phyloP scores from a whole-genome alignment of 2,888 invertebrate genomes.

The Eucriotettix oculatus region DNA sequence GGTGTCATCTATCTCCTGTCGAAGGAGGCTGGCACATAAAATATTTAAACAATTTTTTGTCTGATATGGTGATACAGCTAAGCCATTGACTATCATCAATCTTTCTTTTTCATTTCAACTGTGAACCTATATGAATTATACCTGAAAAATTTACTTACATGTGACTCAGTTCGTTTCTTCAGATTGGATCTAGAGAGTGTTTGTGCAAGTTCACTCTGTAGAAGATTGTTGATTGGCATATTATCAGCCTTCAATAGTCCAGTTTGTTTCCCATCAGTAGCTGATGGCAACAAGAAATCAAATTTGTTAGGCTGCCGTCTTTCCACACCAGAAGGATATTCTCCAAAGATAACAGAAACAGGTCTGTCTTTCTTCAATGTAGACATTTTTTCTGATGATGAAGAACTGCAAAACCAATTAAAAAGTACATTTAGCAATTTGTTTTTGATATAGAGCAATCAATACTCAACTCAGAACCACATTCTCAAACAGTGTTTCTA shows the following conservation, averaged over 20 bases:
- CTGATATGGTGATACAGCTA: too few relatives aligned
- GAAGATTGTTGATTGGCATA: conserved; percentile 12
- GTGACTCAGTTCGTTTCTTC: conserved; percentile 18
- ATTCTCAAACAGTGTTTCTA: too few relatives aligned
- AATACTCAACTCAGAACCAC: too few relatives aligned
- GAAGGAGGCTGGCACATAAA: too few relatives aligned
- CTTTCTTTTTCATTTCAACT: too few relatives aligned
- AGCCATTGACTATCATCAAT: too few relatives aligned
- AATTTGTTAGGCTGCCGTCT: conserved; percentile 7
- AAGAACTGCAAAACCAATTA: neutral
- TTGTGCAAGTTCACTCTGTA: conserved; percentile 56
- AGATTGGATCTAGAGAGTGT: conserved; percentile 63
- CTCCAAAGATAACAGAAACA: conserved; percentile 20
- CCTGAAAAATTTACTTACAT: neutral
- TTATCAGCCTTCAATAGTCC: conserved; percentile 2
- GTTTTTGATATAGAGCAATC: too few relatives aligned
- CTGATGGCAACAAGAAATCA: conserved; percentile 5
- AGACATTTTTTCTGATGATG: neutral
- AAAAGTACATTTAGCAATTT: neutral
- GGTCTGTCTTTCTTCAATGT: conserved; percentile 4
- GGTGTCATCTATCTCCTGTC: too few relatives aligned
- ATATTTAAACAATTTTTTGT: too few relatives aligned
- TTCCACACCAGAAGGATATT: conserved; percentile 14
- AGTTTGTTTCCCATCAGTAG: neutral
- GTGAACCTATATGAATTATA: too few relatives aligned